phyloP scores from a whole-genome alignment of 2,113 vertebrate genomes.

The Romanogobio albipinnatus region DNA sequence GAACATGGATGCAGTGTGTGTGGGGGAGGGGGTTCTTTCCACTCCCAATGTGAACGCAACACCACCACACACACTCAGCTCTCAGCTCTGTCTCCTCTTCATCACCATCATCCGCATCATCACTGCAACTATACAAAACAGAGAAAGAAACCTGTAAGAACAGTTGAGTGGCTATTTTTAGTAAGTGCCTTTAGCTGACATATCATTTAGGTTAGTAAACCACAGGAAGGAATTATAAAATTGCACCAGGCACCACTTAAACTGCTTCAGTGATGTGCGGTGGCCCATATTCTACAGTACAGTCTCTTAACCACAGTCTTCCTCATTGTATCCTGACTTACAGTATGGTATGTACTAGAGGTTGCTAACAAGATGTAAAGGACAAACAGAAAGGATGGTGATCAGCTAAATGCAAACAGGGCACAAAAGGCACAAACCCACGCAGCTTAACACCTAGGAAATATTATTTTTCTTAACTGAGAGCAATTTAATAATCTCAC shows the following conservation, averaged over 20 bases:
- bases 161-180: background rate
- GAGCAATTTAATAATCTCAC: background rate
- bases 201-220: background rate
- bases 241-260: background rate
- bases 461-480: background rate
- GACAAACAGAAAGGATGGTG: background rate
- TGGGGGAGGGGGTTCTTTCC: constrained; percentile 47
- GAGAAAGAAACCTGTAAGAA: constrained; percentile 39
- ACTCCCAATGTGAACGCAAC: constrained; percentile 43
- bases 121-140: constrained; percentile 46
- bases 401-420: no score
- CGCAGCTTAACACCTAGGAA: background rate
- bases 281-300: constrained; percentile 1
- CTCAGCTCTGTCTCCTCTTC: constrained; percentile 71
- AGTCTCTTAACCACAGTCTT: background rate
- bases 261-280: background rate
- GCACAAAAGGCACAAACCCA: background rate
- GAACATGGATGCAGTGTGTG: constrained; percentile 90
- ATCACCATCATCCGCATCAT: constrained; percentile 55
- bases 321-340: background rate
- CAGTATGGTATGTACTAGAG: background rate
- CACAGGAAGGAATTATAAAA: background rate
- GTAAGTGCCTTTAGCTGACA: background rate
- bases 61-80: constrained; percentile 42
- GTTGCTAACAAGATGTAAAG: constrained; percentile 31